phyloP scores from a whole-genome alignment of 2,888 invertebrate genomes.

The Drosophila siamana region DNA sequence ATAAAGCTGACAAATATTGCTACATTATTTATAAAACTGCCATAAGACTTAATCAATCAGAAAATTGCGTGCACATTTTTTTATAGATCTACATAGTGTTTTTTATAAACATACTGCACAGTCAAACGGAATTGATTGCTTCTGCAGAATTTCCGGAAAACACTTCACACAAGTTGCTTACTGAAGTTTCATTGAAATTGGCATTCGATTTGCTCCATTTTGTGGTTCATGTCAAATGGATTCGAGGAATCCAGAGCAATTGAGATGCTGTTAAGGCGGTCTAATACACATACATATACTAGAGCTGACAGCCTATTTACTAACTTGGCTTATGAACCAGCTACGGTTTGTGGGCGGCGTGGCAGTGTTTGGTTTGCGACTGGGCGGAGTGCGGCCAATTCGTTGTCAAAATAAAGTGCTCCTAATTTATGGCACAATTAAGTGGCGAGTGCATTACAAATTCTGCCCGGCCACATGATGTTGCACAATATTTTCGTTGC shows the following conservation, averaged over 20 bases:
- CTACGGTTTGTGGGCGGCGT: not conserved
- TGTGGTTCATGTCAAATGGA: not conserved
- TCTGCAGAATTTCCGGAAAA: not conserved
- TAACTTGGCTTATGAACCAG: conserved; percentile 1
- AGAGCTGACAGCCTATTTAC: not conserved
- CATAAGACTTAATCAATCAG: not conserved
- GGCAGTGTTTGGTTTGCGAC: not conserved
- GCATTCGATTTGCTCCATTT: not conserved
- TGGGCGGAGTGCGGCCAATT: not conserved
- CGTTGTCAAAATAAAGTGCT: conserved; percentile 32
- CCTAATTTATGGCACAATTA: conserved; percentile 51
- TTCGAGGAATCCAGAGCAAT: not conserved
- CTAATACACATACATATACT: not conserved
- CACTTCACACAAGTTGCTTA: not conserved
- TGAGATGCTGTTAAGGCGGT: not conserved
- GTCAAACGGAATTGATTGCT: not conserved
- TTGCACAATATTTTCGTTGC: conserved; percentile 18
- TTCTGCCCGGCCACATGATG: conserved; percentile 43
- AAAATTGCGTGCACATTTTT: not conserved
- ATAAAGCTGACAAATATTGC: not conserved
- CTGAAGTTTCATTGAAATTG: conserved; percentile 1
- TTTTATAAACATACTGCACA: not conserved
- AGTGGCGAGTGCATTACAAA: conserved; percentile 39
- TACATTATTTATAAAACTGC: not conserved
- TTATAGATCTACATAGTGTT: not conserved